Evolutionary conservation across 2,113 vertebrate species (phyloP), one percentile per base, ranked within the genome.

Genomic region (Narcine bancroftii): DNA sequence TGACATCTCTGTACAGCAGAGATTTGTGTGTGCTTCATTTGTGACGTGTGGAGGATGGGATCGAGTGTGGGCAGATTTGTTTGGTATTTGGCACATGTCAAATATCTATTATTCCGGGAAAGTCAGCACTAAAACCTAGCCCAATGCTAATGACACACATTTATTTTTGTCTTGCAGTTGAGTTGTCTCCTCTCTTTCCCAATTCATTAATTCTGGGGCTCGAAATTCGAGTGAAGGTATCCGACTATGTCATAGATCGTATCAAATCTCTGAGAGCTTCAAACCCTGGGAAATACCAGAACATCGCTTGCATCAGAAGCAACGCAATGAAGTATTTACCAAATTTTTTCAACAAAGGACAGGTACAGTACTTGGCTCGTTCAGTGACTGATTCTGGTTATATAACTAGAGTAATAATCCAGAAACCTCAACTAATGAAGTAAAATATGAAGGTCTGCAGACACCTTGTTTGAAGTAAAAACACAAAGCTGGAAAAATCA

Each of bases 251-350:
- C 11, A 96, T 95, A 81, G 98, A 99, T 94, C 96, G 98, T 17
- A 98, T 99, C 92, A 94, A 93, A 65, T 97, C 97, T 0, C 95
- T 99, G 6, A 96, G 97, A 10, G 94, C 94, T 0, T 93, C 96
- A 13, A 94, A 97, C 0, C 95, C 95, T 1, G 97, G 97, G 6
- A 94, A 94, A 50, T 99, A 97, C 95, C 97, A 98, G 96, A 98
- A 99, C 95, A 97, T 99, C 2, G 97, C 97, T 93, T 98, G 98
- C 93, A 93, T 99, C 89, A 96, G 98, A 72, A 97, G 97, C 94
- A 99, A 99, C 60, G 98, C 98, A n/a, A 99, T 99, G 98, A 99
- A 99, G 93, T 97, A 98, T 92, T 96, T 99, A 89, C 98, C 98
- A 79, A 99, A 98, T 95, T 98, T 97, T 95, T 99, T 99, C 93